Base-by-base conservation (phyloP, 2,113 vertebrate species). In the Scartelaos histophorus region DNA sequence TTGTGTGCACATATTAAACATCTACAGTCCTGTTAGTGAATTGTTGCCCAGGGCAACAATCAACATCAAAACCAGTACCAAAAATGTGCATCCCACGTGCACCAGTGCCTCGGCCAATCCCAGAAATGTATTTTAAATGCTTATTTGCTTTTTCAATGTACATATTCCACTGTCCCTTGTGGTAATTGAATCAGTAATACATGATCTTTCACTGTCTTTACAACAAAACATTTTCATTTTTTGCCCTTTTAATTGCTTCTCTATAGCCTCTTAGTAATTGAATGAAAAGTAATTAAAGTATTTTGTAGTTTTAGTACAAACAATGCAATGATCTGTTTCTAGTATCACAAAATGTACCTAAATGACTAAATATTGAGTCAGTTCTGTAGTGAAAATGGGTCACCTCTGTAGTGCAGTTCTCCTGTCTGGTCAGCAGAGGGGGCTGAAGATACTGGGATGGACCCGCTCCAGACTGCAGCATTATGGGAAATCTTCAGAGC, bases 381-480 rank as follows among this genome's bases (percentile, higher is more conserved):
- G 5, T 29, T 34, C 10, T 7, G 22, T 16, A 0, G 3, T 60
- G 13, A 25, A 64, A 64, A 38, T 64, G 61, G 61, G 61, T 64
- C 61, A 64, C 19, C 19, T 12, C 34, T 64, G 2, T 46, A 22
- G 2, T 83, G 90, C 54, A 82, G 76, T 81, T 84, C 15, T 19
- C 0, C 0, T 3, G 24, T 43, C 66, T 29, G 3, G 34, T 82
- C 89, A 90, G 80, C 77, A 91, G 89, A 87, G 89, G 7, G 83
- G 24, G 74, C 68, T 85, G 19, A 51, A 75, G 67, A 87, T 86
- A 81, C 75, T 85, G 7, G 21, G 82, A 87, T 84, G 62, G 57
- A 70, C 54, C 68, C 11, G 13, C 43, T 67, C 38, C 71, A 80
- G 76, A 83, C 78, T 84, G 78, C 79, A 38, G 71, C 76, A 81